Conservation (phyloP, 2,797 vertebrate species). For the Micropoecilia bifurca region DNA sequence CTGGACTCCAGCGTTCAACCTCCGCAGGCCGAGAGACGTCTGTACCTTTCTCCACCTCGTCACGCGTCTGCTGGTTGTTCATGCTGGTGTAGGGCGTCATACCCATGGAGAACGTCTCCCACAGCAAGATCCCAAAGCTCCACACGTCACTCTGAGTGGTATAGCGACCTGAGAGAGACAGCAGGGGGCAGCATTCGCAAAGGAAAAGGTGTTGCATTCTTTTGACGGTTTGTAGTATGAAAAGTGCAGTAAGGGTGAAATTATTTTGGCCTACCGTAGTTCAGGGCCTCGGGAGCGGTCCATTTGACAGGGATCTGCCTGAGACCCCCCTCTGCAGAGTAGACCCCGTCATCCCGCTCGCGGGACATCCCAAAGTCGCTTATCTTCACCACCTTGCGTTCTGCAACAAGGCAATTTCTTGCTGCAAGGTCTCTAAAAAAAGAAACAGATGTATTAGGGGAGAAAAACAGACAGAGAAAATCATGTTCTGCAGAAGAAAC, state of each 20-base stretch:
- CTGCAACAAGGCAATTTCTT: conserved; percentile 94
- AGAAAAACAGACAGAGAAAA: conserved; percentile 1
- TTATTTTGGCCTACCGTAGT: conserved; percentile 84
- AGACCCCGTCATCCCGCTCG: conserved; percentile 90
- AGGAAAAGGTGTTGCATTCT: conserved; percentile 9
- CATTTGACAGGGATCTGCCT: conserved; percentile 96
- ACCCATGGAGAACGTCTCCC: conserved; percentile 95
- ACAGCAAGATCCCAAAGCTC: conserved; percentile 95
- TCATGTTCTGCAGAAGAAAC: not conserved
- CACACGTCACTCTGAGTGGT: conserved; percentile 94
- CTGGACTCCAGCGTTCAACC: not conserved
- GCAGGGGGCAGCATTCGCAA: conserved; percentile 75
- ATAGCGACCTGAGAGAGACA: conserved; percentile 86
- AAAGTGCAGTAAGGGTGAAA: not conserved
- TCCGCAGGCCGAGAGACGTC: not conserved
- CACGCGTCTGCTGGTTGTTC: conserved; percentile 92
- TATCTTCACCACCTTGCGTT: conserved; percentile 91
- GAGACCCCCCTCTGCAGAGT: conserved; percentile 89
- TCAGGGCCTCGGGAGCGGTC: conserved; percentile 95
- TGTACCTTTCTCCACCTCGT: conserved; percentile 91
- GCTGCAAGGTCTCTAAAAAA: conserved; percentile 91
- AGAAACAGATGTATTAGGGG: conserved; percentile 1
- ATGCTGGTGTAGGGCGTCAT: conserved; percentile 88
- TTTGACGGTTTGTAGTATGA: not conserved
- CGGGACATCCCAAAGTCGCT: conserved; percentile 99